Evolutionary conservation across 2,888 invertebrate genomes (phyloP).

Genomic region (Drosophila pegasa): DNA sequence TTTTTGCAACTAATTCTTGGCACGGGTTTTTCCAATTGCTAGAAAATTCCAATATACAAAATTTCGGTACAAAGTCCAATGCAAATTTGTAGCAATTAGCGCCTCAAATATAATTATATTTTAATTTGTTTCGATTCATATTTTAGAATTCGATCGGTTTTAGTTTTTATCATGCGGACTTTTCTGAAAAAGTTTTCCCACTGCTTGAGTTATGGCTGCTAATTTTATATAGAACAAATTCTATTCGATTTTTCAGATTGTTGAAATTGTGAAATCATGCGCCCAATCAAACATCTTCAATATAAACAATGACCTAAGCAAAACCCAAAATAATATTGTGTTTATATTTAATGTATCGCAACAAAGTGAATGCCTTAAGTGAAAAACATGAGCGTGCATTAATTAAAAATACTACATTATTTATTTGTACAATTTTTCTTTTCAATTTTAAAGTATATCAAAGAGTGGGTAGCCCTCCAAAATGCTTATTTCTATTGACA

Average conservation of each 20-base stretch:
- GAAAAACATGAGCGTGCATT: conserved; percentile 40
- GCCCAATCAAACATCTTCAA: neutral
- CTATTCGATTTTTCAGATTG: conserved; percentile 10
- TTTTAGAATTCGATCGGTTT: conserved; percentile 30
- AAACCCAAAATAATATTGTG: neutral
- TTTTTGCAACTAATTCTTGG: neutral
- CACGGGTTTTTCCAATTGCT: neutral
- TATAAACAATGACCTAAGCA: conserved; percentile 15
- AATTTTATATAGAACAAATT: neutral
- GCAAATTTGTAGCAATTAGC: conserved; percentile 29
- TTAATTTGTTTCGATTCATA: conserved; percentile 25
- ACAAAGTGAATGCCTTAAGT: neutral
- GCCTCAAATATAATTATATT: neutral
- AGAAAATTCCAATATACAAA: neutral
- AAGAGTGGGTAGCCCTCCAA: conserved; percentile 10
- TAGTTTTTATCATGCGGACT: conserved; percentile 11
- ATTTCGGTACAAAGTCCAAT: conserved; percentile 26
- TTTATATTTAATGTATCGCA: neutral
- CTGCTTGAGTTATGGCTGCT: conserved; percentile 7
- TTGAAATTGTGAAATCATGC: conserved; percentile 9
- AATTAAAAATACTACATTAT: conserved; percentile 16
- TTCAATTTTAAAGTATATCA: neutral
- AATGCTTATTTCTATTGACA: conserved; percentile 36
- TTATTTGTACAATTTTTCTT: neutral
- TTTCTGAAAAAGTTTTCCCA: neutral